A percentile compares a stretch with the other conserved stretches of the same genome.
phyloP scores from a whole-genome alignment of 2,888 invertebrate species.

The Mantis religiosa region DNA sequence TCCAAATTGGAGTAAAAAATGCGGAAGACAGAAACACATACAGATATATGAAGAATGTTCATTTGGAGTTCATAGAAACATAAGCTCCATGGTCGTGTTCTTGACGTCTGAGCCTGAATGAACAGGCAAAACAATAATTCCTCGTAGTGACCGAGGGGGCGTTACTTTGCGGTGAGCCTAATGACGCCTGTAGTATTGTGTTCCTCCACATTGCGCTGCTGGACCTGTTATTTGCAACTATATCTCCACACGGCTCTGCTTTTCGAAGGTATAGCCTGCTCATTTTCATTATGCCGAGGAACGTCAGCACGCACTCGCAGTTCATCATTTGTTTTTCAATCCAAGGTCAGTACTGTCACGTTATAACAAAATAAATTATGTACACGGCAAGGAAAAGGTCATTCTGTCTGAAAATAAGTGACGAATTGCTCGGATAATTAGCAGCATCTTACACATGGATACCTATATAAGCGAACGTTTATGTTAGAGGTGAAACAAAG shows the following conservation, averaged over 20 bases:
- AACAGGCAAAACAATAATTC: background rate
- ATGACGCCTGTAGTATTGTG: background rate
- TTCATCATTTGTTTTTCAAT: background rate
- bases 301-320: background rate
- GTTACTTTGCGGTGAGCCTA: background rate
- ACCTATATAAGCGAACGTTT: too few species aligned
- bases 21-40: too few species aligned
- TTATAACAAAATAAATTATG: background rate
- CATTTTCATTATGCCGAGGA: background rate
- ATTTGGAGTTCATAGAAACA: too few species aligned
- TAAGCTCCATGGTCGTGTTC: too few species aligned
- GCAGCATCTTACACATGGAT: too few species aligned
- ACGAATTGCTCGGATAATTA: too few species aligned
- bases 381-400: too few species aligned
- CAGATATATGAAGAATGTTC: too few species aligned
- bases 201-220: too few species aligned
- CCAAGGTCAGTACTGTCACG: background rate
- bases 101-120: background rate
- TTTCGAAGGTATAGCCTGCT: background rate
- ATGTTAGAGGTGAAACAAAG: too few species aligned
- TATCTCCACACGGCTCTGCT: background rate
- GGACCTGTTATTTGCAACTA: background rate
- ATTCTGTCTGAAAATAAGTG: too few species aligned
- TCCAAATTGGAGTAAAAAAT: too few species aligned
- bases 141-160: background rate